phyloP scores from a whole-genome alignment of 1,140 invertebrate species.

The Brachionus sp. region DNA sequence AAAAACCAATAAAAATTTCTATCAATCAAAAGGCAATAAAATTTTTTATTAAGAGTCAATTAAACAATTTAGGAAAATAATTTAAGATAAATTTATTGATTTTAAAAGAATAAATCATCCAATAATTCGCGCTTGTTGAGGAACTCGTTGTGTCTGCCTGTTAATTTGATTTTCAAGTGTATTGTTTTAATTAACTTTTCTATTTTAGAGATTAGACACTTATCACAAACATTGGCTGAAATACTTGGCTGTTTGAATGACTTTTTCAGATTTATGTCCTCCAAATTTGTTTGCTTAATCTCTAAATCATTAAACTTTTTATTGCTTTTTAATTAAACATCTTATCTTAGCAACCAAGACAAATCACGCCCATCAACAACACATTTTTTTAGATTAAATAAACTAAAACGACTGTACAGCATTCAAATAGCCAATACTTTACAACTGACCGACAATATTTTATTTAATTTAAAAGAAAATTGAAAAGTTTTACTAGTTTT shows the following conservation, averaged over 20 bases:
- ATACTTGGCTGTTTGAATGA: neutral
- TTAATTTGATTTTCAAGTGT: slow-evolving; percentile 10
- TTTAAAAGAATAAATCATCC: neutral
- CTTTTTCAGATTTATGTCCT: neutral
- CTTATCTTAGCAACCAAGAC: neutral
- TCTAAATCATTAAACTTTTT: neutral
- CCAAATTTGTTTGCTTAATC: neutral
- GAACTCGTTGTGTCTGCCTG: neutral
- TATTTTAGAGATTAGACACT: slow-evolving; percentile 25
- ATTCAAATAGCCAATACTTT: neutral
- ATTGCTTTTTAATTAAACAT: neutral
- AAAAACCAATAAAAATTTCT: slow-evolving; percentile 16
- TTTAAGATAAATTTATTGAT: slow-evolving; percentile 39
- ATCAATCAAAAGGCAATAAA: slow-evolving; percentile 40
- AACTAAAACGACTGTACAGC: too few relatives aligned
- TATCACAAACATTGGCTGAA: slow-evolving; percentile 29
- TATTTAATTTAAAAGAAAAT: too few relatives aligned
- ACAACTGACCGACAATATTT: too few relatives aligned
- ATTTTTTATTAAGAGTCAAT: slow-evolving; percentile 33
- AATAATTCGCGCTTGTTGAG: neutral
- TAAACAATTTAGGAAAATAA: slow-evolving; percentile 1
- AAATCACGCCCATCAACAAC: neutral
- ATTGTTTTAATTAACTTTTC: slow-evolving; percentile 29
- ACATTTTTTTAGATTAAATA: too few relatives aligned
- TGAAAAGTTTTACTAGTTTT: too few relatives aligned